These are phyloP conservation scores for Acrocephalus kingi DNA, from an alignment of 2,113 vertebrate genomes.

Conservation along the genomic window DNA sequence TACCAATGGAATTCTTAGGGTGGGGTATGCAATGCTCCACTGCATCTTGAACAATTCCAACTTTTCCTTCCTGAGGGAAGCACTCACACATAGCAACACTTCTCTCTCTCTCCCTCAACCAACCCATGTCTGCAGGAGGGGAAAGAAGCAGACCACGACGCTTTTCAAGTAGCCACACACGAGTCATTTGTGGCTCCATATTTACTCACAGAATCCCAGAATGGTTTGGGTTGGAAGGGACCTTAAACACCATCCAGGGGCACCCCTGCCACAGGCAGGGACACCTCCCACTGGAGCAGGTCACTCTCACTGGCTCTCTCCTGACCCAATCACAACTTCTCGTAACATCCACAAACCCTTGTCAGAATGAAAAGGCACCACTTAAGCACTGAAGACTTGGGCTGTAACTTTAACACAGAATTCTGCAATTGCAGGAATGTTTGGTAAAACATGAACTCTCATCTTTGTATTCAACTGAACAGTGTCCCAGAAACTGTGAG, in stretches of 20 bases:
- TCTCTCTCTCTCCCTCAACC: not conserved
- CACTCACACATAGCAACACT: not conserved
- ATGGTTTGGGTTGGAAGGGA: not conserved
- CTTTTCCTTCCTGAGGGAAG: not conserved
- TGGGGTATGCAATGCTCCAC: not conserved
- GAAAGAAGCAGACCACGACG: rapidly evolving
- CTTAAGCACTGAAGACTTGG: not conserved
- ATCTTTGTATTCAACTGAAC: not conserved
- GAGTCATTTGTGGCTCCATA: not conserved
- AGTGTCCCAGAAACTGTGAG: not conserved
- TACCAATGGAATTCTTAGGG: not conserved
- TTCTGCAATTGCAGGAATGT: not conserved
- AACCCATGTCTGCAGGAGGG: not conserved
- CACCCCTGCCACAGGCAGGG: not conserved
- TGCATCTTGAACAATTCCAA: not conserved
- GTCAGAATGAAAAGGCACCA: not conserved
- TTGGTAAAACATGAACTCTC: not conserved
- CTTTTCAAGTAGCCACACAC: not conserved
- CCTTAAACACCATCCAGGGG: not conserved
- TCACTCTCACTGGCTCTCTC: not conserved
- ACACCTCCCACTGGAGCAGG: not conserved
- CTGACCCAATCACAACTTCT: not conserved
- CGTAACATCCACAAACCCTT: not conserved
- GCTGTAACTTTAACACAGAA: not conserved
- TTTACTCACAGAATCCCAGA: not conserved